Evolutionary conservation across 23 tunicate species (phyloP).

Genomic region (Ascidia mentula): DNA sequence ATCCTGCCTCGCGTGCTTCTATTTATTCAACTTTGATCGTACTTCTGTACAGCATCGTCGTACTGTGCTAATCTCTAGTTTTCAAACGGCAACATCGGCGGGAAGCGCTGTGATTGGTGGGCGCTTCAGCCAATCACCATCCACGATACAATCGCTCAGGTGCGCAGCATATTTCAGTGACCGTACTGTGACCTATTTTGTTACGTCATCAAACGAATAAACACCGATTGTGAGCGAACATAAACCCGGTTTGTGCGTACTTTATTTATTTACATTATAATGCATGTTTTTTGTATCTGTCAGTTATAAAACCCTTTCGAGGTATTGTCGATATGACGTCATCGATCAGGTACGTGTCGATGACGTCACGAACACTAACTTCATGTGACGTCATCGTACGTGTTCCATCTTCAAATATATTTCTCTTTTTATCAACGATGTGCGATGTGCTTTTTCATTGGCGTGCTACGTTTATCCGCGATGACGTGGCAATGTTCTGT

Average conservation of each 20-base stretch:
- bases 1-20: too few relatives aligned
- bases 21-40: too few relatives aligned
- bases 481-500: neutral
- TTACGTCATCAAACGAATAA: conserved; percentile 6
- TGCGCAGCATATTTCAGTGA: conserved; percentile 5
- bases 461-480: neutral
- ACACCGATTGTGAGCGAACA: neutral
- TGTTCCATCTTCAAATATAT: conserved; percentile 5
- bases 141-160: conserved; percentile 9
- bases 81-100: neutral
- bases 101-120: conserved; percentile 6
- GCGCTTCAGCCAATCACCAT: neutral
- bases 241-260: neutral
- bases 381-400: neutral
- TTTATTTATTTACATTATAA: neutral
- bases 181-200: conserved; percentile 1
- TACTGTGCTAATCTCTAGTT: neutral
- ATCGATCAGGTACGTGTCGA: neutral
- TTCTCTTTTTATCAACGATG: neutral
- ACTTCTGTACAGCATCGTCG: neutral
- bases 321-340: conserved; percentile 5
- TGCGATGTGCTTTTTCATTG: neutral
- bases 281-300: neutral
- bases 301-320: neutral
- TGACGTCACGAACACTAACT: neutral